Evolutionary conservation across 2,888 invertebrate genomes (phyloP), one percentile per base, ranked within the genome.

Genomic region (Orthonevra nobilis): DNA sequence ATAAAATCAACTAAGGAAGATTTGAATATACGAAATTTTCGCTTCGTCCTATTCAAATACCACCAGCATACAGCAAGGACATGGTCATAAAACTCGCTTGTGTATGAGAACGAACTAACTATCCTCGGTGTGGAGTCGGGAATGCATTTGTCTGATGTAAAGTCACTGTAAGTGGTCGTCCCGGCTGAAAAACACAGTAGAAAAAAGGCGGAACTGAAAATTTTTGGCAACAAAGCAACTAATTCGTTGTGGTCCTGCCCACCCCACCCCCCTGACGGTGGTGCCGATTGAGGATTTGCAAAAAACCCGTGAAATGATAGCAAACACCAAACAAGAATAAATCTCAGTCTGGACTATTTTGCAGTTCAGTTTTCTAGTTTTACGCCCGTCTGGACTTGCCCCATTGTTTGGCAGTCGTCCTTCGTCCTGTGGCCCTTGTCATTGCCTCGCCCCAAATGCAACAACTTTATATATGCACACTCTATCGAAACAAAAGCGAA

Each of bases 221-320:
- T 30, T 42, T 70, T 73, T 68, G 79, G 79, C 79, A 79, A 34
- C 46, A 10, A 14, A 46, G 23, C 20, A 54, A 60, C 72, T 79
- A 79, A 72, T 72, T 72, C 72, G 19, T 30, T 52, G 50, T 36
- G n/a, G 12, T 23, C 28, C 15, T 12, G 36, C 7, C n/a, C 7
- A 19, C 12, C 12, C 15, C 4, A 4, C 2, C 1, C 15, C 7
- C 10, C 48, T 42, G 1, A n/a, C 15, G 12, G 23, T 23, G 3
- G 23, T 23, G 3, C 19, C 9, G 14, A 14, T 17, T 2, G 15
- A 34, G 58, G 63, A 20, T 38, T 58, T 30, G n/a, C 72, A 42
- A 72, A 44, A 75, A 77, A 70, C 23, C 70, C 64, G 32, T 75
- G 54, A 72, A 79, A 79, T 48, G 79, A 79, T 68, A 79, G 32